Percentiles rank a stretch among this genome's conserved stretches.
Evolutionary conservation across 2,888 invertebrate species (phyloP).

Genomic region (Aspidiotus rigidus): DNA sequence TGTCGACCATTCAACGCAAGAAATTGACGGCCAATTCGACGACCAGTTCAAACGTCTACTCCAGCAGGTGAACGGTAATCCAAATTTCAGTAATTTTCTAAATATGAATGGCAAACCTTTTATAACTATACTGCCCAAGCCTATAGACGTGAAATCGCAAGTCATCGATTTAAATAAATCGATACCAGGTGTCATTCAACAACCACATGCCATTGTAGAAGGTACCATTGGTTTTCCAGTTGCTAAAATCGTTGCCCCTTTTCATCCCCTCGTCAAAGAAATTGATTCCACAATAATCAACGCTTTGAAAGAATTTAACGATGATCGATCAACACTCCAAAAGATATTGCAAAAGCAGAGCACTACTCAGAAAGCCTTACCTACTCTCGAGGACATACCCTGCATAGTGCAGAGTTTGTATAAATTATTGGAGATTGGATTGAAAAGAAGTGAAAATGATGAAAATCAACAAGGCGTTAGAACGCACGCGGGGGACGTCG

Average conservation of each 20-base stretch:
- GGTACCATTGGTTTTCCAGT: constrained; percentile 49
- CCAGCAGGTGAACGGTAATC: constrained; percentile 4
- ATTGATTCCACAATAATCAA: constrained; percentile 47
- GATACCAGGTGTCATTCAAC: constrained; percentile 40
- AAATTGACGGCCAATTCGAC: constrained; percentile 11
- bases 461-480: constrained; percentile 41
- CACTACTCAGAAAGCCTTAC: constrained; percentile 46
- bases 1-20: neutral
- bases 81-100: constrained; percentile 14
- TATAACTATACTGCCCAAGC: constrained; percentile 44
- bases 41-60: neutral
- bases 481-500: constrained; percentile 56
- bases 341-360: constrained; percentile 51
- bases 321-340: constrained; percentile 41
- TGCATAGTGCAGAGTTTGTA: constrained; percentile 48
- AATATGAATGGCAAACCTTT: neutral
- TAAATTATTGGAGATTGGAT: neutral
- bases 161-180: constrained; percentile 46
- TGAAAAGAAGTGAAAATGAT: neutral
- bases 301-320: constrained; percentile 50
- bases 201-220: constrained; percentile 35
- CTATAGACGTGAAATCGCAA: constrained; percentile 49
- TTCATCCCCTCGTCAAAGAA: constrained; percentile 50
- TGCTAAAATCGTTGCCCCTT: constrained; percentile 54
- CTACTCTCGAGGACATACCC: constrained; percentile 55